Conservation (phyloP, 2,888 invertebrate genomes). For the Acanthopleura granulata region DNA sequence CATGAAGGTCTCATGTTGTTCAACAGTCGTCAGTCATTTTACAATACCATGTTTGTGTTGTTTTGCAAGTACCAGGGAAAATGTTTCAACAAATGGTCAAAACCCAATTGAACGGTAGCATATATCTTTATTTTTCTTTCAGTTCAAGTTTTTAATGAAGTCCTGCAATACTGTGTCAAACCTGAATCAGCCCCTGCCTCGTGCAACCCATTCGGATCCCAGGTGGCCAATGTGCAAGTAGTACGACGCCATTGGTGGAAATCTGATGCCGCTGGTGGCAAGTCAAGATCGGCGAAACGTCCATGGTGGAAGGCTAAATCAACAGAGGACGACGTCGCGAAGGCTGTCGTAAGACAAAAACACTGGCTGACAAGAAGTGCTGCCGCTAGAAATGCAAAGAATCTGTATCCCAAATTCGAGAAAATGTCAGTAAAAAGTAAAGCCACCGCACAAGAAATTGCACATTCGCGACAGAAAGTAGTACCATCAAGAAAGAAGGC, state of each 20-base stretch:
- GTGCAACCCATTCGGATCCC: constrained; percentile 7
- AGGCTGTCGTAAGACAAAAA: background rate
- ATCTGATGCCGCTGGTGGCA: background rate
- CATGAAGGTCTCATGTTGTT: too few species aligned
- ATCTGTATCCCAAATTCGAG: background rate
- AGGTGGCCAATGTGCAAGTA: constrained; percentile 4
- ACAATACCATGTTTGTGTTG: too few species aligned
- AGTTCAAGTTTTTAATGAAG: constrained; percentile 13
- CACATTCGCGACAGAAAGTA: too few species aligned
- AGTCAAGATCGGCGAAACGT: background rate
- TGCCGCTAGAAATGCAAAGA: background rate
- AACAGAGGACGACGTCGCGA: background rate
- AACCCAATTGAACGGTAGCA: too few species aligned
- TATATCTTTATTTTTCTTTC: background rate
- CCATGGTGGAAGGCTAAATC: constrained; percentile 11
- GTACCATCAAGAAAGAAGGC: too few species aligned
- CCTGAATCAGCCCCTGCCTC: background rate
- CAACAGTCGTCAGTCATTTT: too few species aligned
- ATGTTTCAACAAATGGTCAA: too few species aligned
- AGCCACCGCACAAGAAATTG: background rate
- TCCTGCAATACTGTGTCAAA: constrained; percentile 8
- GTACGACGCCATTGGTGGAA: constrained; percentile 8
- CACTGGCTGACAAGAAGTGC: constrained; percentile 9
- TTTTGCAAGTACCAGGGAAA: too few species aligned
- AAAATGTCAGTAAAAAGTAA: background rate